A percentile compares a stretch with the other conserved stretches of the same genome.
These are phyloP conservation scores for Nephila pilipes DNA, from an alignment of 1,140 invertebrate species.

Conservation along the genomic window DNA sequence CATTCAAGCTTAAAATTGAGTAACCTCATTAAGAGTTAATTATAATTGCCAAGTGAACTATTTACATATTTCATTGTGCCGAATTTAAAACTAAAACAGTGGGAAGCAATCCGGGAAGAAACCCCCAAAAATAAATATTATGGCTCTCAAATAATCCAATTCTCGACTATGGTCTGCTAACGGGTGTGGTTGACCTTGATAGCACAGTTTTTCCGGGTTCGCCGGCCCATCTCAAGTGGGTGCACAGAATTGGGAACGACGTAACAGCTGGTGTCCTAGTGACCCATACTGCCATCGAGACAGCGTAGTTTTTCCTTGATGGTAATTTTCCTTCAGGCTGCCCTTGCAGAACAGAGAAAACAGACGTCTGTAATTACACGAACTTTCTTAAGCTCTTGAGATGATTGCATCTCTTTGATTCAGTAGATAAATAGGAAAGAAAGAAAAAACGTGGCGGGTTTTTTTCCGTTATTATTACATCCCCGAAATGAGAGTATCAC, in stretches of 20 bases:
- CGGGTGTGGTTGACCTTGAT: slow-evolving; percentile 62
- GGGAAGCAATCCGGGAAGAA: neutral
- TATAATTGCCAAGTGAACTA: no score
- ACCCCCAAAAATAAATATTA: neutral
- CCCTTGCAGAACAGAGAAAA: slow-evolving; percentile 58
- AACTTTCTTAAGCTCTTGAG: neutral
- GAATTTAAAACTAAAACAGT: neutral
- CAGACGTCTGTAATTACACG: slow-evolving; percentile 7
- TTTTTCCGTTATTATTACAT: neutral
- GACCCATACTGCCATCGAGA: slow-evolving; percentile 30
- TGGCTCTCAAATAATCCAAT: neutral
- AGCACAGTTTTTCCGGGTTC: slow-evolving; percentile 55
- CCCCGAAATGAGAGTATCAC: no score
- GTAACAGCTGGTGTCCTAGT: slow-evolving; percentile 40
- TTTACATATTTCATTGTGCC: no score
- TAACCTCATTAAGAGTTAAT: no score
- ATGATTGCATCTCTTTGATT: neutral
- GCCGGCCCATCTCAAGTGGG: slow-evolving; percentile 22
- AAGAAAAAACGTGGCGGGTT: neutral
- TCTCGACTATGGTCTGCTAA: neutral
- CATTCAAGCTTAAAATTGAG: no score
- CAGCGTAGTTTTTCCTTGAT: neutral
- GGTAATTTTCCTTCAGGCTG: slow-evolving; percentile 41
- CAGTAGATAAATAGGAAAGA: neutral
- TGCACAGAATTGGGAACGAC: slow-evolving; percentile 44